These are phyloP conservation scores for Drosophila sp. DNA, from an alignment of 1,140 invertebrate species.

Conservation along the genomic window DNA sequence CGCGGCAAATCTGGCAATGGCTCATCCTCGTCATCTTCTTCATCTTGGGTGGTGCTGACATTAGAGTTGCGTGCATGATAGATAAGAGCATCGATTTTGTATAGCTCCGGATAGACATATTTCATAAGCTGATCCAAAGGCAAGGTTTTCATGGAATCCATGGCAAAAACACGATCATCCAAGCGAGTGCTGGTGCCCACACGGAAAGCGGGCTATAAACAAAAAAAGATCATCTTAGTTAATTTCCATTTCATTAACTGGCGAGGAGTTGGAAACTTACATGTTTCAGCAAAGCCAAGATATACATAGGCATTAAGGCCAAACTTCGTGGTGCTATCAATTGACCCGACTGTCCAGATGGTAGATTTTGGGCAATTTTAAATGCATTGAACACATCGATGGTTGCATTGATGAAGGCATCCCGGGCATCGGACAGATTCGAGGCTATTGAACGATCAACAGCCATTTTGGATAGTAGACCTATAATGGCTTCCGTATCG, in stretches of 20 bases:
- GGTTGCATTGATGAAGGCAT: conserved; percentile 97
- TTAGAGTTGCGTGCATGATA: conserved; percentile 85
- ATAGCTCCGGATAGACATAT: conserved; percentile 96
- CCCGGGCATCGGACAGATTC: conserved; percentile 95
- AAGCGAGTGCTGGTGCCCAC: conserved; percentile 93
- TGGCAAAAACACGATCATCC: conserved; percentile 96
- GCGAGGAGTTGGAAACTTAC: conserved; percentile 85
- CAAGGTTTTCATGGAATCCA: conserved; percentile 96
- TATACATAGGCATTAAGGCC: conserved; percentile 93
- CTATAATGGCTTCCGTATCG: conserved; percentile 97
- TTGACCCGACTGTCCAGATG: conserved; percentile 85
- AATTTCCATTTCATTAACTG: background rate
- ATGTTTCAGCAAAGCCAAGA: conserved; percentile 95
- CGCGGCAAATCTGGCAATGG: conserved; percentile 86
- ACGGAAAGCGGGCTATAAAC: conserved; percentile 91
- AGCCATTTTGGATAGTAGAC: conserved; percentile 97
- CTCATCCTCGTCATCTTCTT: conserved; percentile 85
- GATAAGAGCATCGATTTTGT: conserved; percentile 91
- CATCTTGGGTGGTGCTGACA: conserved; percentile 60
- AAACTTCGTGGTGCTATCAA: conserved; percentile 90
- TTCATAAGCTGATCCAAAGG: conserved; percentile 93
- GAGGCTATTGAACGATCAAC: conserved; percentile 95
- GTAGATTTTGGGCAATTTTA: conserved; percentile 88
- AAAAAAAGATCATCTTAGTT: background rate
- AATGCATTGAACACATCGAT: conserved; percentile 95